Evolutionary conservation across 2,113 vertebrate species (phyloP), one percentile per base, ranked within the genome.

Genomic region (Grammomys surdaster): DNA sequence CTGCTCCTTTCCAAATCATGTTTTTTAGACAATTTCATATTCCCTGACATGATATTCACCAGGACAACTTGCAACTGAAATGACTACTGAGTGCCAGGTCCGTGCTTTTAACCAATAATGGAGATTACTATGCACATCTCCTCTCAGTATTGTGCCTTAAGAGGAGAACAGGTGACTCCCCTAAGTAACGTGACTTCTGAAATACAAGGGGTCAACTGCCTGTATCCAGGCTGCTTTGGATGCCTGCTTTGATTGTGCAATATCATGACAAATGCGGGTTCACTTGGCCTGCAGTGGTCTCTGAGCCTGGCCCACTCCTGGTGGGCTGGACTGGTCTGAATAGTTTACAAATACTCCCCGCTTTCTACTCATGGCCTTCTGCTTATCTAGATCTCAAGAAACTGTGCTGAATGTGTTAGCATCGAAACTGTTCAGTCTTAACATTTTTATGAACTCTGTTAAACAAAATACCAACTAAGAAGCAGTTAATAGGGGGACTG

Each of bases 1-100:
- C 96, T 97, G 90, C 92, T 96, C 87, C 95, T 97, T 98, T 96
- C 96, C 89, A 96, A 96, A 97, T 96, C 89, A 94, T 96, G 96
- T 97, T 96, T 97, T 98, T 97, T 97, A 98, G 95, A 98, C 96
- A 95, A 97, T 97, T 97, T 97, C 96, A 96, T 93, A 95, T 96
- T 95, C 97, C 97, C 96, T 92, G 96, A 95, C 95, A 94, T 11
- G 96, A 97, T 95, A 97, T 91, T 95, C 96, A 96, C 92, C 94
- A 96, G 72, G 58, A 96, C 93, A 95, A 97, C 96, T 90, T 97
- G 89, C 85, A 89, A 96, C 22, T 97, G 95, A 92, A 96, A 86
- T 95, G 96, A 97, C 90, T 85, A 46, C 89, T 97, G 92, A 94
- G 88, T 58, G 85, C 76, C 95, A 97, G 92, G 93, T 96, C 92